Conservation (phyloP, 2,797 vertebrate species). For the Oreochromis grahami region DNA sequence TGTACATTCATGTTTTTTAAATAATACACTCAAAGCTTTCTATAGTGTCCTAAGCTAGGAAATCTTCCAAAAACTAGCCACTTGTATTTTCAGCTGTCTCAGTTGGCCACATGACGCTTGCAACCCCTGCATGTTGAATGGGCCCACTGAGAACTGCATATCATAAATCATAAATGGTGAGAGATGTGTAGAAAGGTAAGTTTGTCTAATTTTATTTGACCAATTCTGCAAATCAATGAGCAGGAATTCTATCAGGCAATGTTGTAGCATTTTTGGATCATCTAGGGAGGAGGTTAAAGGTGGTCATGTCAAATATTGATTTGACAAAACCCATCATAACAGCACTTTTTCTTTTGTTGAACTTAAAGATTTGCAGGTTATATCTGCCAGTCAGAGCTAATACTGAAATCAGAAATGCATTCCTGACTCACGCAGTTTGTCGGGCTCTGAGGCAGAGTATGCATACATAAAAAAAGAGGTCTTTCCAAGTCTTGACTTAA, state of each 20-base stretch:
- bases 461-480: not conserved
- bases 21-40: not conserved
- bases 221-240: not conserved
- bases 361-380: not conserved
- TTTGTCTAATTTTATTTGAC: not conserved
- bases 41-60: not conserved
- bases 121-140: not conserved
- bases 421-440: not conserved
- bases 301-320: not conserved
- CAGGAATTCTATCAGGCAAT: not conserved
- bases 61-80: fast-evolving
- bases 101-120: not conserved
- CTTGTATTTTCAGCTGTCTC: not conserved
- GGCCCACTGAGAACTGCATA: not conserved
- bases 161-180: not conserved
- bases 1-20: not conserved
- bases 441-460: not conserved
- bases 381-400: not conserved
- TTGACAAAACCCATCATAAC: not conserved
- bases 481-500: not conserved
- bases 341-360: not conserved
- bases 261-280: not conserved
- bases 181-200: not conserved
- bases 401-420: not conserved
- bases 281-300: not conserved